Evolutionary conservation across 2,888 invertebrate species (phyloP).

Genomic region (Arrhopalites spinosus): DNA sequence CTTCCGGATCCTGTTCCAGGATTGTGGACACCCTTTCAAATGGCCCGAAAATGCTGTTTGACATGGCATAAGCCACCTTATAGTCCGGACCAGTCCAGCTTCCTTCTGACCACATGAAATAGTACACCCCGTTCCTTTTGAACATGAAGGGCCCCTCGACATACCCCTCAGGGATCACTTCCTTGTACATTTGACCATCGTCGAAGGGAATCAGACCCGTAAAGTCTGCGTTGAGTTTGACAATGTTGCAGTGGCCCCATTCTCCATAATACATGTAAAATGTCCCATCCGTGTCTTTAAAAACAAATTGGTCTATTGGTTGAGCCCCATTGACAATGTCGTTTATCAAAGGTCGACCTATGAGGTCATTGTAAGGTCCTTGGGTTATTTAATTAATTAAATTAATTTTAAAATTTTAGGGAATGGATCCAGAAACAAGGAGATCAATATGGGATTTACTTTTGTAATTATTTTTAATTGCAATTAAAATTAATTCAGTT

Average conservation of each 20-base stretch:
- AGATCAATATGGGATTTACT: too few species aligned
- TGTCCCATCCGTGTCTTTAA: conserved; percentile 41
- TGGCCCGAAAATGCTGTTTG: conserved; percentile 41
- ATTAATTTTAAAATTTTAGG: too few species aligned
- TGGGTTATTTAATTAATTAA: too few species aligned
- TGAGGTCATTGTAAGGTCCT: conserved; percentile 46
- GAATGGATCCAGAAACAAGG: too few species aligned
- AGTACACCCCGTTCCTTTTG: conserved; percentile 42
- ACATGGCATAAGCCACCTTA: conserved; percentile 48
- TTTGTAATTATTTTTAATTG: too few species aligned
- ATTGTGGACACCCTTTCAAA: conserved; percentile 40
- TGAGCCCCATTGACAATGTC: conserved; percentile 47
- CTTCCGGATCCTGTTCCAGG: conserved; percentile 44
- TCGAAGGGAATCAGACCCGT: conserved; percentile 38
- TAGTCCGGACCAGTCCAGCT: conserved; percentile 48
- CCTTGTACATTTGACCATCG: conserved; percentile 43
- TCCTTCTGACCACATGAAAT: conserved; percentile 51
- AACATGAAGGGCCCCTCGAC: conserved; percentile 50
- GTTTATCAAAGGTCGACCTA: conserved; percentile 44
- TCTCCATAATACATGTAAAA: conserved; percentile 51
- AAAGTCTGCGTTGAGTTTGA: conserved; percentile 39
- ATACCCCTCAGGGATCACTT: conserved; percentile 46
- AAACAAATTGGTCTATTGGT: conserved; percentile 51
- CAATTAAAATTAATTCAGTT: too few species aligned
- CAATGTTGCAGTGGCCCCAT: conserved; percentile 48